A percentile compares a stretch with the other conserved stretches of the same genome.
phyloP scores from a whole-genome alignment of 2,888 invertebrate genomes.

The Galeruca laticollis region DNA sequence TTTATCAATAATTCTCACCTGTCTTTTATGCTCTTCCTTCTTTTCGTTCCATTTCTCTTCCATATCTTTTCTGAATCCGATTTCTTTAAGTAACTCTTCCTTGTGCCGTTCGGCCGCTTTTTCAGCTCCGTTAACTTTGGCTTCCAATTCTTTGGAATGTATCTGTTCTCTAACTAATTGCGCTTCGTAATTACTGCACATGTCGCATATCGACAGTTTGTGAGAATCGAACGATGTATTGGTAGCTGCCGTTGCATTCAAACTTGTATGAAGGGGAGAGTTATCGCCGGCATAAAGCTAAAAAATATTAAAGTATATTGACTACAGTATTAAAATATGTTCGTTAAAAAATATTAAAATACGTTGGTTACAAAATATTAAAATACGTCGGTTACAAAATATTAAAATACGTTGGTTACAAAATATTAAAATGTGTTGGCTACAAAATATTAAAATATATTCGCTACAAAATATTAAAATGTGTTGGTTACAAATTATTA shows the following conservation, averaged over 20 bases:
- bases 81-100: constrained; percentile 79
- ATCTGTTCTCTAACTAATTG: constrained; percentile 84
- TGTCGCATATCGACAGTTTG: constrained; percentile 75
- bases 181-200: constrained; percentile 89
- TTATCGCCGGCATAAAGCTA: constrained; percentile 31
- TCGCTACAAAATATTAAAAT: too few species aligned
- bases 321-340: not conserved
- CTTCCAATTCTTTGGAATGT: constrained; percentile 68
- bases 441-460: not conserved
- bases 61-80: constrained; percentile 79
- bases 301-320: constrained; percentile 8
- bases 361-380: not conserved
- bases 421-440: not conserved
- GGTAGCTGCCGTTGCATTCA: constrained; percentile 57
- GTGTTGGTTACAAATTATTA: constrained; percentile 23
- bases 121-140: constrained; percentile 66
- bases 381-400: not conserved
- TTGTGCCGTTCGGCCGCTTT: constrained; percentile 73
- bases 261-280: constrained; percentile 42
- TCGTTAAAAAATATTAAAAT: not conserved
- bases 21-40: constrained; percentile 78
- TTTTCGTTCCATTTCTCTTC: constrained; percentile 84
- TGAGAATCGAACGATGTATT: constrained; percentile 61
- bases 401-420: not conserved
- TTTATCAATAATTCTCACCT: constrained; percentile 68